Evolutionary conservation across 2,888 invertebrate species (phyloP).

Genomic region (Agrochola circellaris): DNA sequence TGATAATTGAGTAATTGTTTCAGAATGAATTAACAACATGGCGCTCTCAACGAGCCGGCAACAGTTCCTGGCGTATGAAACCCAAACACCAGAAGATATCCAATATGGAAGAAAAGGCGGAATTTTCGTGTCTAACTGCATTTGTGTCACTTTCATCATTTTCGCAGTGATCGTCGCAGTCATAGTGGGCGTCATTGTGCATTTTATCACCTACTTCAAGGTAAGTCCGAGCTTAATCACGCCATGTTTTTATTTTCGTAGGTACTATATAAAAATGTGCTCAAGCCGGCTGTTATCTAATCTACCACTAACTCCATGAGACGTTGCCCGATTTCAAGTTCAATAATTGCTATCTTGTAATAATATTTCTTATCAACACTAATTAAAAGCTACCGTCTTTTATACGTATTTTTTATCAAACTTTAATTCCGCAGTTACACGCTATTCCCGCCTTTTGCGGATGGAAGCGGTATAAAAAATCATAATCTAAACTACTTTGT

Average conservation of each 20-base stretch:
- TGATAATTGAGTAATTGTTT: constrained; percentile 62
- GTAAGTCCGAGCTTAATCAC: constrained; percentile 70
- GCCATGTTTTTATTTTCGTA: constrained; percentile 25
- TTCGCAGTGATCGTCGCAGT: constrained; percentile 80
- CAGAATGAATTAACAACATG: constrained; percentile 83
- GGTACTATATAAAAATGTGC: constrained; percentile 26
- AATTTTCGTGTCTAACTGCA: constrained; percentile 91
- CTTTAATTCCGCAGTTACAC: constrained; percentile 70
- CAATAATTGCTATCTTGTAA: constrained; percentile 62
- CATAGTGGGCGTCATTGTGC: constrained; percentile 85
- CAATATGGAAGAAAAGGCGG: constrained; percentile 91
- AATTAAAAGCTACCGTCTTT: constrained; percentile 59
- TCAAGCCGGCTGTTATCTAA: constrained; percentile 54
- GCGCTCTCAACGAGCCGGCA: constrained; percentile 89
- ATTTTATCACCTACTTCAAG: constrained; percentile 86
- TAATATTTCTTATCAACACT: constrained; percentile 61
- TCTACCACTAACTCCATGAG: constrained; percentile 40
- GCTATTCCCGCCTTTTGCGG: constrained; percentile 43
- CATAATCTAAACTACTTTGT: constrained; percentile 26
- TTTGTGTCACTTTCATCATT: constrained; percentile 86
- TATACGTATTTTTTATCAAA: constrained; percentile 53
- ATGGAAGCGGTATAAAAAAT: constrained; percentile 45
- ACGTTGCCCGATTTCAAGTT: constrained; percentile 66
- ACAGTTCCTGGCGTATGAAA: constrained; percentile 91
- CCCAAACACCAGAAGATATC: constrained; percentile 88